Evolutionary conservation across 2,888 invertebrate species (phyloP).

Genomic region (Tillus elongatus): DNA sequence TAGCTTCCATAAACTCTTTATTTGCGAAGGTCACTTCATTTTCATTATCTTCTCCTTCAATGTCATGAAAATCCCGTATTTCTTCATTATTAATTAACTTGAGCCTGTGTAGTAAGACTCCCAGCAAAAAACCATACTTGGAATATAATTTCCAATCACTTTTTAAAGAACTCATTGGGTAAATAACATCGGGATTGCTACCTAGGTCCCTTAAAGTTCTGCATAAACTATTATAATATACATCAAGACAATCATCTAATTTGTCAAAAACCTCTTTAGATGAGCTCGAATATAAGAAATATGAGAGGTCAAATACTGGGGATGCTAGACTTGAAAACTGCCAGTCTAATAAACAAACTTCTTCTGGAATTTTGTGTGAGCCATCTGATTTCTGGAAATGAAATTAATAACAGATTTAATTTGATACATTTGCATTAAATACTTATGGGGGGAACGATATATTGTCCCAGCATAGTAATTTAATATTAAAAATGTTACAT

Average conservation of each 20-base stretch:
- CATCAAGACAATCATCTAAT: neutral
- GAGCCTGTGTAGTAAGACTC: neutral
- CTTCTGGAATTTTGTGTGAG: neutral
- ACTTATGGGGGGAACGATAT: too few species aligned
- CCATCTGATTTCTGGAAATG: too few species aligned
- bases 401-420: too few species aligned
- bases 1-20: too few species aligned
- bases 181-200: neutral
- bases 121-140: neutral
- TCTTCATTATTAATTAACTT: neutral
- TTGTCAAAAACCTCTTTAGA: neutral
- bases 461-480: too few species aligned
- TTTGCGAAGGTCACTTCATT: neutral
- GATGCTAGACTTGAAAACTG: neutral
- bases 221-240: neutral
- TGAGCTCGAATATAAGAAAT: neutral
- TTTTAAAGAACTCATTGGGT: neutral
- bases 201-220: neutral
- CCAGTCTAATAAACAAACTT: constrained; percentile 2
- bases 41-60: neutral
- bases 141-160: neutral
- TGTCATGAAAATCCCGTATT: neutral
- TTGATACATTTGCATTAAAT: too few species aligned
- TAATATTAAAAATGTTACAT: too few species aligned
- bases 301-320: neutral